Conservation (phyloP, 1,140 invertebrate genomes). For the Sminthurinus signatus region DNA sequence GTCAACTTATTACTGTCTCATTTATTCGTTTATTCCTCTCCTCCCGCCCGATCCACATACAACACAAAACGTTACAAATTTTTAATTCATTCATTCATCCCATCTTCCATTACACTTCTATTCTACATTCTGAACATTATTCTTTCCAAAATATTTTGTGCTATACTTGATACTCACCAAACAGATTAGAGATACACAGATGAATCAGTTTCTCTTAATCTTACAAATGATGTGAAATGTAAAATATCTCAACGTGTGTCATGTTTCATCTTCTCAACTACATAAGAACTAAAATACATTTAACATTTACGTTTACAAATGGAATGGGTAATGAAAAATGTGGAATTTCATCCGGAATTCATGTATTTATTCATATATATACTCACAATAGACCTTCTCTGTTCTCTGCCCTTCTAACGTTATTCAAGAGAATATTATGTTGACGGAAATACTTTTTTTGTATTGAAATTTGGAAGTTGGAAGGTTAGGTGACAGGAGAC, state of each 20-base stretch:
- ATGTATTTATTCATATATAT: too few species aligned
- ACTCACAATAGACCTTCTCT: not conserved
- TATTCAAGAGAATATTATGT: not conserved
- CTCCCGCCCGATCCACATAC: not conserved
- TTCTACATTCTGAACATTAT: not conserved
- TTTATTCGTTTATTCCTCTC: not conserved
- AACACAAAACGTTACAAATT: not conserved
- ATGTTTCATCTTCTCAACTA: too few species aligned
- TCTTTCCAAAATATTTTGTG: not conserved
- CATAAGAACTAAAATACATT: too few species aligned
- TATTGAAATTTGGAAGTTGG: not conserved
- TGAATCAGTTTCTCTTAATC: not conserved
- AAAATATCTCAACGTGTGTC: too few species aligned
- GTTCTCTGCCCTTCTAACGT: not conserved
- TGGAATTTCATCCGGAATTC: too few species aligned
- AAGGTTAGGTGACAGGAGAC: not conserved
- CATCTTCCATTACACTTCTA: not conserved
- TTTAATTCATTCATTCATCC: not conserved
- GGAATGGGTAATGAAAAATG: too few species aligned
- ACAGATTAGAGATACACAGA: not conserved
- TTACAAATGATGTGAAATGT: too few species aligned
- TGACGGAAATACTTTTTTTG: not conserved
- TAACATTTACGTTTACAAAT: too few species aligned
- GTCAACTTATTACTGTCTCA: constrained; percentile 27
- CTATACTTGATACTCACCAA: not conserved